Conservation (phyloP, 2,113 vertebrate genomes). For the Burhinus oedicnemus region DNA sequence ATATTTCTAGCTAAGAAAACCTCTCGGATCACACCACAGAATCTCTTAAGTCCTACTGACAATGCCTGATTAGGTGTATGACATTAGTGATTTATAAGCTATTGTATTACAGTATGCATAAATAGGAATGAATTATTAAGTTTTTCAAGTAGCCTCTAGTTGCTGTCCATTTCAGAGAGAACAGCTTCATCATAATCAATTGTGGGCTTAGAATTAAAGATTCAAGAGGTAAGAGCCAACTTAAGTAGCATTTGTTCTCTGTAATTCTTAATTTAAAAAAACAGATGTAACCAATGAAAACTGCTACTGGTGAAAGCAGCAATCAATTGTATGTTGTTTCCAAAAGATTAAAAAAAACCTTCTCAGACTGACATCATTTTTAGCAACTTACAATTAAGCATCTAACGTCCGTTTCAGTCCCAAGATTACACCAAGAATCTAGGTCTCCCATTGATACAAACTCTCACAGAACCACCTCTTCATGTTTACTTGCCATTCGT, state of each 20-base stretch:
- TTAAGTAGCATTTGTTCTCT: conserved; percentile 22
- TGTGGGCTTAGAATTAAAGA: conserved; percentile 49
- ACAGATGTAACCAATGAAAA: neutral
- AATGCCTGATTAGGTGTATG: conserved; percentile 22
- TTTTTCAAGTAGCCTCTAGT: conserved; percentile 49
- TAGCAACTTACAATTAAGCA: neutral
- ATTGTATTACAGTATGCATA: conserved; percentile 51
- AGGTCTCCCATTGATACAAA: neutral
- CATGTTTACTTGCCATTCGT: neutral
- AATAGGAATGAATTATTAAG: conserved; percentile 62
- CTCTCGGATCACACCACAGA: neutral
- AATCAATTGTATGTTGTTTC: neutral
- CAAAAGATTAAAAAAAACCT: neutral
- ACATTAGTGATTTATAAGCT: conserved; percentile 57
- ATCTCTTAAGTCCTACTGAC: neutral
- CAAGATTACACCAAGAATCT: neutral
- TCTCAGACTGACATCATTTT: neutral
- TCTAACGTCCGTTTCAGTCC: neutral
- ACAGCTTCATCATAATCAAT: conserved; percentile 42
- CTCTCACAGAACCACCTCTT: neutral
- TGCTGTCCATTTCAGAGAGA: conserved; percentile 36
- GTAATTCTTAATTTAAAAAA: conserved; percentile 30
- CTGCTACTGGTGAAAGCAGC: neutral
- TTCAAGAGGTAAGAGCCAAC: conserved; percentile 55
- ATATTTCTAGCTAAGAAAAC: neutral